phyloP scores from a whole-genome alignment of 2,888 invertebrate genomes.

The Acrobasis suavella region DNA sequence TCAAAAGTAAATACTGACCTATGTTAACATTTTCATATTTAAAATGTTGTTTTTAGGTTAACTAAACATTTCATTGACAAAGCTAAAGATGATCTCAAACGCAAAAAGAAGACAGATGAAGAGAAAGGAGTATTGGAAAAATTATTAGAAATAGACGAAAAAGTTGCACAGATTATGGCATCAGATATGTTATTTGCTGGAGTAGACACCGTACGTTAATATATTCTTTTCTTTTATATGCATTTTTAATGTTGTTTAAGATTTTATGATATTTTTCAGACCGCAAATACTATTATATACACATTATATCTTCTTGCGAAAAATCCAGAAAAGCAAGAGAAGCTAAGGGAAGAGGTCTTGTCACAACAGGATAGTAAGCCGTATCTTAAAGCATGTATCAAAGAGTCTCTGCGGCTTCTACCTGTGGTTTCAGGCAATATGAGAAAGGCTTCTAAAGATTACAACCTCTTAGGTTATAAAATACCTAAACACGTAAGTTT shows the following conservation, averaged over 20 bases:
- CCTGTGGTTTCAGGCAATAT: conserved; percentile 82
- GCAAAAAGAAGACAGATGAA: conserved; percentile 38
- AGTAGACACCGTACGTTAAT: conserved; percentile 83
- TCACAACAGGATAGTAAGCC: conserved; percentile 59
- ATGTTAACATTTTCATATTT: too few species aligned
- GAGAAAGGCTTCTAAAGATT: conserved; percentile 75
- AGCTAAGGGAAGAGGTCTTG: conserved; percentile 81
- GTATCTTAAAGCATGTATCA: conserved; percentile 87
- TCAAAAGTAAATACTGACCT: too few species aligned
- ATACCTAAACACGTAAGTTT: conserved; percentile 77
- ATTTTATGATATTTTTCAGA: conserved; percentile 55
- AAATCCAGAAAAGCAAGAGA: conserved; percentile 46
- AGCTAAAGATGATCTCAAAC: conserved; percentile 46
- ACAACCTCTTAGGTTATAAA: conserved; percentile 41
- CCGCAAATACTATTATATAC: conserved; percentile 78
- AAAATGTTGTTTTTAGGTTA: conserved; percentile 35
- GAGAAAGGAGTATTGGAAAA: conserved; percentile 83
- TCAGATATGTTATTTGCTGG: conserved; percentile 86
- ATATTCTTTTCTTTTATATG: not conserved
- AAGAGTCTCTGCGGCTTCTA: conserved; percentile 85
- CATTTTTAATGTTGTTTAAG: too few species aligned
- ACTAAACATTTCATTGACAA: conserved; percentile 46
- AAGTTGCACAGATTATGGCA: conserved; percentile 84
- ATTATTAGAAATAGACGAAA: conserved; percentile 80
- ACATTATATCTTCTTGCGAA: conserved; percentile 80